These are phyloP conservation scores for Ischnura elegans DNA, from an alignment of 2,888 invertebrate species.

Conservation along the genomic window DNA sequence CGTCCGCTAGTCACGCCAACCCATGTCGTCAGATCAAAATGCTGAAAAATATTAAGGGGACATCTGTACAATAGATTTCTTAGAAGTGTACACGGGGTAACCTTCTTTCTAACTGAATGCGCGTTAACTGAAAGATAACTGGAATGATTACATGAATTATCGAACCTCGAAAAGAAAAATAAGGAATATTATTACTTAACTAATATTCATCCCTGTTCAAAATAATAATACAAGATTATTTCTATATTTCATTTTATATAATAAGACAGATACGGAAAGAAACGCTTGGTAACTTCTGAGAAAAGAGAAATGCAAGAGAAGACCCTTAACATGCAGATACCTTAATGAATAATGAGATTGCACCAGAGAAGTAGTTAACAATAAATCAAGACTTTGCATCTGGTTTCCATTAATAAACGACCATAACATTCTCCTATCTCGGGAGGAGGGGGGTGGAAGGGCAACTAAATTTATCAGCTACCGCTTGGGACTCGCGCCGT, in stretches of 20 bases:
- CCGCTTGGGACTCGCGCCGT: neutral
- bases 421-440: neutral
- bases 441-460: too few species aligned
- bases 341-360: neutral
- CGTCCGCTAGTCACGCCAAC: neutral
- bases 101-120: too few species aligned
- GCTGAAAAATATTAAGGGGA: neutral
- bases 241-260: too few species aligned
- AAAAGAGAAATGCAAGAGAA: neutral
- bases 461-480: neutral
- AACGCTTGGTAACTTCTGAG: too few species aligned
- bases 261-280: too few species aligned
- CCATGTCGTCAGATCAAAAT: neutral
- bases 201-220: too few species aligned
- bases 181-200: too few species aligned
- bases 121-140: too few species aligned
- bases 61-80: neutral
- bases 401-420: neutral
- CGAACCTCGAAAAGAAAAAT: too few species aligned
- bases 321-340: neutral
- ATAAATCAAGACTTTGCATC: neutral
- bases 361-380: neutral
- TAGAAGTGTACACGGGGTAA: neutral
- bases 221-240: too few species aligned
- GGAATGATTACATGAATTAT: too few species aligned